phyloP scores from a whole-genome alignment of 2,888 invertebrate species.

The Tachina fera region DNA sequence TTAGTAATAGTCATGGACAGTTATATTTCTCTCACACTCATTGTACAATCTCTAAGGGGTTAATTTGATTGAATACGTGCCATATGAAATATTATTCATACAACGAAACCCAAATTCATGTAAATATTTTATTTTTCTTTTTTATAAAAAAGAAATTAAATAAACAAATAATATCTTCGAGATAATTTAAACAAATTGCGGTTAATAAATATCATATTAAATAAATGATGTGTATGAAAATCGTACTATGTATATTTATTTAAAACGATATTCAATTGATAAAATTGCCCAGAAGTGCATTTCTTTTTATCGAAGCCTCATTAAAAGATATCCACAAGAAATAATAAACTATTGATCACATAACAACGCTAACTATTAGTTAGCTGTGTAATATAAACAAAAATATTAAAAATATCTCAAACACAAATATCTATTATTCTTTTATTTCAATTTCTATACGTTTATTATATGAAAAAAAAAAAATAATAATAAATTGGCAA shows the following conservation, averaged over 20 bases:
- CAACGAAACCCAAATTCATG: no score
- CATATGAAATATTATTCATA: no score
- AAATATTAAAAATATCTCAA: slow-evolving; percentile 6
- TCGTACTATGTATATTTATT: not conserved
- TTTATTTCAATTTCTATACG: not conserved
- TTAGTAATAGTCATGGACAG: no score
- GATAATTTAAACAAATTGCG: not conserved
- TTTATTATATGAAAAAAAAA: not conserved
- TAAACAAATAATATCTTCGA: not conserved
- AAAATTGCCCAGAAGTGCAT: not conserved
- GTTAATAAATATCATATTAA: slow-evolving; percentile 8
- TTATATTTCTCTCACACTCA: no score
- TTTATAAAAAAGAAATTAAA: no score
- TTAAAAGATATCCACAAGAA: slow-evolving; percentile 6
- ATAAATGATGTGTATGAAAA: not conserved
- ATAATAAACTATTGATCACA: slow-evolving; percentile 3
- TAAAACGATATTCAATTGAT: slow-evolving; percentile 22
- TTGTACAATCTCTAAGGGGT: no score
- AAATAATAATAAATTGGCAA: slow-evolving; percentile 36
- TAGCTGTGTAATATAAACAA: not conserved
- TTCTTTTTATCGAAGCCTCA: slow-evolving; percentile 13
- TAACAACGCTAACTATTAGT: slow-evolving; percentile 27
- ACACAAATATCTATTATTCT: not conserved
- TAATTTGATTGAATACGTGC: no score
- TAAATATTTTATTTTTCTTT: no score